Percentiles rank a stretch among this genome's conserved stretches.
phyloP scores from a whole-genome alignment of 2,797 vertebrate genomes.

The Pseudopleuronectes americanus region DNA sequence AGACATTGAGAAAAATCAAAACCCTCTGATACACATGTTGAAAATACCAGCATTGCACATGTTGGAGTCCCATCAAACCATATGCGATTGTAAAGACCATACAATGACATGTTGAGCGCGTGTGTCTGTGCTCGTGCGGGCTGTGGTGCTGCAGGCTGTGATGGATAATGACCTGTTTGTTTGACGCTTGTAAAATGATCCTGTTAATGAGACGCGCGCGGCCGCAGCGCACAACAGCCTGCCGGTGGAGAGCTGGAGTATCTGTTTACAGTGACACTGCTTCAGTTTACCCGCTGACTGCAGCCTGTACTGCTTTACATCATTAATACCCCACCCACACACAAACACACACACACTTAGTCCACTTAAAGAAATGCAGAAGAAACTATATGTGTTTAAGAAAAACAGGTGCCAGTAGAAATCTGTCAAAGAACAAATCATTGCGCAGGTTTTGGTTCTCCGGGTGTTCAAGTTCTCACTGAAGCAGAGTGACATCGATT shows the following conservation, averaged over 20 bases:
- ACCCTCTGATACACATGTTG: no score
- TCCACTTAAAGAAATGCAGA: neutral
- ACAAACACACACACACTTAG: no score
- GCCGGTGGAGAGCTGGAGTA: constrained; percentile 66
- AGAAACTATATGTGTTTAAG: neutral
- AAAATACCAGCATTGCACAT: neutral
- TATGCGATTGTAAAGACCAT: neutral
- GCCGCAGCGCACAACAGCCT: constrained; percentile 72
- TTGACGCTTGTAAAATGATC: constrained; percentile 75
- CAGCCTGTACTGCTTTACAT: constrained; percentile 70
- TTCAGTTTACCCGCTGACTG: constrained; percentile 61
- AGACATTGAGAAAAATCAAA: neutral
- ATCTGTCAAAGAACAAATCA: constrained; percentile 73
- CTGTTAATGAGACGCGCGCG: constrained; percentile 70
- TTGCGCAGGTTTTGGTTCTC: constrained; percentile 47
- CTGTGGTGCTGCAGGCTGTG: constrained; percentile 16
- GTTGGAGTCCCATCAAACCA: neutral
- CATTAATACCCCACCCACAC: constrained; percentile 38
- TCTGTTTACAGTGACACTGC: constrained; percentile 74
- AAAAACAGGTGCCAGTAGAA: constrained; percentile 23
- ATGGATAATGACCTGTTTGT: constrained; percentile 73
- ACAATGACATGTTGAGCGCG: neutral
- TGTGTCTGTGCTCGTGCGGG: neutral
- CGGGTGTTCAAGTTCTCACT: constrained; percentile 50
- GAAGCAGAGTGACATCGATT: constrained; percentile 70